Evolutionary conservation across 1,140 invertebrate species (phyloP).

Genomic region (Dufourea novaeangliae): DNA sequence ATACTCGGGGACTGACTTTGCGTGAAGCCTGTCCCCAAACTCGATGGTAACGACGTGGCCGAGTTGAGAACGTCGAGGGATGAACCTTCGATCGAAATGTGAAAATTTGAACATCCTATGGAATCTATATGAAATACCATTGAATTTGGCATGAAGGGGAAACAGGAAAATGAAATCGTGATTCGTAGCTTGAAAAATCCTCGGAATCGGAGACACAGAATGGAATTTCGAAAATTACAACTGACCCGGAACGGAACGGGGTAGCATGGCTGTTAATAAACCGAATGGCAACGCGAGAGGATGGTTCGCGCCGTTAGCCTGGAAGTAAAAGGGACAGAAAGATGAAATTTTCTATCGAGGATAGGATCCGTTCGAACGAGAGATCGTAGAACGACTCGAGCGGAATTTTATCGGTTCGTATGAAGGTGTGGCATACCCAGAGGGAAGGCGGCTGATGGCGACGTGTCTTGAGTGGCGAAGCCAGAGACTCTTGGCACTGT

Average conservation of each 20-base stretch:
- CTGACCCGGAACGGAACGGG: not conserved
- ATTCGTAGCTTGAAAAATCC: not conserved
- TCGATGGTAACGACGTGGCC: conserved; percentile 9
- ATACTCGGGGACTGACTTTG: conserved; percentile 23
- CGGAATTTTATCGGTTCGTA: conserved; percentile 19
- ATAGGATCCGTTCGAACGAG: not conserved
- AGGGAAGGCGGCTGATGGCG: not conserved
- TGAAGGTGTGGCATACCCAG: conserved; percentile 28
- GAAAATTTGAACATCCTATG: no score
- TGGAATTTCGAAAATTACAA: conserved; percentile 29
- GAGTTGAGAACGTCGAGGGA: not conserved
- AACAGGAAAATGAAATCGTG: not conserved
- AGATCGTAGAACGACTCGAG: not conserved
- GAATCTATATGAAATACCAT: no score
- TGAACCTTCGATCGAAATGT: not conserved
- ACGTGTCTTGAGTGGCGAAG: conserved; percentile 22
- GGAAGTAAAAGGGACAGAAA: not conserved
- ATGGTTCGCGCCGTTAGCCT: not conserved
- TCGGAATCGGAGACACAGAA: not conserved
- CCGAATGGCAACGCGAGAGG: not conserved
- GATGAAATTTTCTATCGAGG: conserved; percentile 30
- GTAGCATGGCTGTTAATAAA: not conserved
- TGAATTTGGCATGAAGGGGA: not conserved
- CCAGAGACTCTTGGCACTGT: conserved; percentile 29
- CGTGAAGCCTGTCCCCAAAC: conserved; percentile 18